Evolutionary conservation across 2,888 invertebrate species (phyloP), one percentile per base, ranked within the genome.

Genomic region (Pyrocoelia pectoralis): DNA sequence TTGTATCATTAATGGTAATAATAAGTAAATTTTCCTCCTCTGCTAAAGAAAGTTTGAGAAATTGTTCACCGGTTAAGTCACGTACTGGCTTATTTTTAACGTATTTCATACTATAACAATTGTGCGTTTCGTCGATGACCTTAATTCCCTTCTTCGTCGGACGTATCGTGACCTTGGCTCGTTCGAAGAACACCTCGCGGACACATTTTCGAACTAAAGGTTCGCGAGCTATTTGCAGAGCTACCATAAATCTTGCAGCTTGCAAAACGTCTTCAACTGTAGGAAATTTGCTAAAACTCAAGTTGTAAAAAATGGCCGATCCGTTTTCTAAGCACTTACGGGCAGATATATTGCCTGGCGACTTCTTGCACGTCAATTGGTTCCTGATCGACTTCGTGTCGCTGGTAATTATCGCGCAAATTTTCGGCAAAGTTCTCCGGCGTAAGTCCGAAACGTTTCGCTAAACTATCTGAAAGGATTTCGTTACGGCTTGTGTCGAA

Each of bases 371-470:
- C 96, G 70, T 94, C 91, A n/a, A 89, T 86, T 0, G 91, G 88
- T 72, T 93, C 94, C 78, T 98, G 97, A 52, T 97, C 97, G 1
- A 98, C 95, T 76, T 98, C 98, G 79, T 97, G 94, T 10, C 95
- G 85, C 79, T 95, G 95, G 80, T 98, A 98, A 79, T 96, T 95
- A 77, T 98, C 97, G 1, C 96, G 88, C 5, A 98, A 84, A 83
- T 99, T 98, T 83, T 98, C 97, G 0, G 96, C 97, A 80, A 96
- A 97, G 81, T 98, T 92, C 77, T 96, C 95, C 0, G 98, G 95
- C 0, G 91, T 89, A 54, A 99, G 83, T 65, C 98, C 98, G 81
- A 98, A 98, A 77, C 91, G 91, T 78, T 92, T 93, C 1, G 94
- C 94, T 46, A 98, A 85, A 0, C 90, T 89, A 73, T 89, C 93